Percentiles rank a stretch among this genome's conserved stretches.
Conservation (phyloP, 2,797 vertebrate genomes). For the Emys orbicularis region DNA sequence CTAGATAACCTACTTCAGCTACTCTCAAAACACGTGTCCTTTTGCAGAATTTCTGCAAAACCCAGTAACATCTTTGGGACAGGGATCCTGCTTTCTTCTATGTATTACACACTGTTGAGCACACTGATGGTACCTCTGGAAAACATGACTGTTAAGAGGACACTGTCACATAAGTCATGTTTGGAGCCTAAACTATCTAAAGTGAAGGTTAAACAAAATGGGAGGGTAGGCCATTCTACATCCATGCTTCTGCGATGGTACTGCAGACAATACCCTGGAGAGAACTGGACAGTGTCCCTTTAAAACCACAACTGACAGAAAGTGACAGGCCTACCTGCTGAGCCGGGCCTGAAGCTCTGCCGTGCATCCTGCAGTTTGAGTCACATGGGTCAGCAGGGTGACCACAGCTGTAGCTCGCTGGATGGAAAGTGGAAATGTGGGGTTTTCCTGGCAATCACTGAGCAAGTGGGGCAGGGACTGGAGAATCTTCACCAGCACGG, state of each 20-base stretch:
- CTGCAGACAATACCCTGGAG: neutral
- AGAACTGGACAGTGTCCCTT: neutral
- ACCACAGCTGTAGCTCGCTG: conserved; percentile 87
- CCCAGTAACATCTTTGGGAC: too few relatives aligned
- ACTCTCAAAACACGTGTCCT: neutral
- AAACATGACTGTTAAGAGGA: neutral
- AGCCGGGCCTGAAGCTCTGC: conserved; percentile 84
- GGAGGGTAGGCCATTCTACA: neutral
- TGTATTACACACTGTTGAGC: neutral
- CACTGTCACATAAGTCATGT: neutral
- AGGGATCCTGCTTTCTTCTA: neutral
- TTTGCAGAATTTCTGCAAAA: neutral
- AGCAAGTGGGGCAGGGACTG: conserved; percentile 83
- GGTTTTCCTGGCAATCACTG: conserved; percentile 14
- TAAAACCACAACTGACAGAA: neutral
- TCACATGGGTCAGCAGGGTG: conserved; percentile 90
- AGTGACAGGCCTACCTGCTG: conserved; percentile 69
- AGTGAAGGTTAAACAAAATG: neutral
- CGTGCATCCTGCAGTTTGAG: conserved; percentile 86
- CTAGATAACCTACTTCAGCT: neutral
- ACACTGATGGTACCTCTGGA: neutral
- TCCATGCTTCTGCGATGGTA: neutral
- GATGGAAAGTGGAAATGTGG: conserved; percentile 76
- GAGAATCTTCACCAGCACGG: conserved; percentile 87
- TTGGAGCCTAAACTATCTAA: neutral